These are phyloP conservation scores for Helicolenus hilgendorfi DNA, from an alignment of 2,797 vertebrate species.

Conservation along the genomic window DNA sequence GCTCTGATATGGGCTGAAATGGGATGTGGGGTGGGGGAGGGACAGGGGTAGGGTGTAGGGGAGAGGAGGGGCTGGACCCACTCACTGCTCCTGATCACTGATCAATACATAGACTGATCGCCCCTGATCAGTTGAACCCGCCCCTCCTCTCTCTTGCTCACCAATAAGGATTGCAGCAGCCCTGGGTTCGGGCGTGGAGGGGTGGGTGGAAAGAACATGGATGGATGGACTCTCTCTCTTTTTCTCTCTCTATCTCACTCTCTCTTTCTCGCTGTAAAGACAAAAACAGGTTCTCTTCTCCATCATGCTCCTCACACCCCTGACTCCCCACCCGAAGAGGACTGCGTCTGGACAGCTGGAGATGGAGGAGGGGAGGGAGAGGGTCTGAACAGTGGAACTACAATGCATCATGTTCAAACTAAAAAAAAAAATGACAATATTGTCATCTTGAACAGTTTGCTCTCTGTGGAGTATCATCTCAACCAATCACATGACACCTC, in stretches of 20 bases:
- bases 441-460: conserved; percentile 55
- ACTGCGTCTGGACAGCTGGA: conserved; percentile 42
- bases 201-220: conserved; percentile 51
- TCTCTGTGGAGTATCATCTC: conserved; percentile 78
- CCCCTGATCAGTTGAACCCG: conserved; percentile 76
- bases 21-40: conserved; percentile 9
- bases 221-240: conserved; percentile 40
- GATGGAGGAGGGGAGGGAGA: neutral
- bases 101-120: conserved; percentile 74
- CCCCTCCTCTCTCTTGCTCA: conserved; percentile 74
- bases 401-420: conserved; percentile 64
- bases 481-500: conserved; percentile 77
- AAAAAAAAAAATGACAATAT: conserved; percentile 34
- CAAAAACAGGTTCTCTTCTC: conserved; percentile 50
- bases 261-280: conserved; percentile 57
- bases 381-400: conserved; percentile 45
- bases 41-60: conserved; percentile 52
- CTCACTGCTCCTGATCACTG: conserved; percentile 84
- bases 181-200: conserved; percentile 29
- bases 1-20: conserved; percentile 78
- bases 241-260: conserved; percentile 48
- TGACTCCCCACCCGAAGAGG: conserved; percentile 26
- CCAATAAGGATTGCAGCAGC: conserved; percentile 46
- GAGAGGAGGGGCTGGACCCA: conserved; percentile 85
- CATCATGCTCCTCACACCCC: conserved; percentile 43